phyloP scores from a whole-genome alignment of 2,113 vertebrate species.

The Macroglossus sobrinus region DNA sequence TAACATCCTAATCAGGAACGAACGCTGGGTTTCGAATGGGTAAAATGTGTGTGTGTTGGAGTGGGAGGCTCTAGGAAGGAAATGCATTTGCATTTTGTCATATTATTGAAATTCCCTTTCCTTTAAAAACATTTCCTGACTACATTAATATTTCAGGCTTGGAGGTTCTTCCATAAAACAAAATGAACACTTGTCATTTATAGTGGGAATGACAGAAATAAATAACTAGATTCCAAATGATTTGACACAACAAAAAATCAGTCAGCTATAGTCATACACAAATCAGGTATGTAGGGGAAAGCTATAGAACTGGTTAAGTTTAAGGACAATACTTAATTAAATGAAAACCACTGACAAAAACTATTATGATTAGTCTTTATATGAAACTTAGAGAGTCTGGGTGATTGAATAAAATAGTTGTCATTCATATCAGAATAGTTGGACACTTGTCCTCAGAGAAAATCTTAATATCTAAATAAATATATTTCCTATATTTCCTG shows the following conservation, averaged over 20 bases:
- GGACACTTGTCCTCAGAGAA: not conserved
- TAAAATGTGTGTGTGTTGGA: fast-evolving
- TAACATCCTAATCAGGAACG: not conserved
- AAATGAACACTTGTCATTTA: not conserved
- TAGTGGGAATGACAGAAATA: not conserved
- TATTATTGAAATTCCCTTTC: not conserved
- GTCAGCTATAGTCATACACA: not conserved
- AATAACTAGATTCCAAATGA: not conserved
- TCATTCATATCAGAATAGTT: not conserved
- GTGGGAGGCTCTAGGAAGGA: not conserved
- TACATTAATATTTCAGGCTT: not conserved
- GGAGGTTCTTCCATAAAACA: not conserved
- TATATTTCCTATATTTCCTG: not conserved
- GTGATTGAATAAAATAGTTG: not conserved
- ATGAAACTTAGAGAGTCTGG: not conserved
- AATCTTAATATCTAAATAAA: not conserved
- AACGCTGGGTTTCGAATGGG: not conserved
- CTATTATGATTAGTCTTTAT: not conserved
- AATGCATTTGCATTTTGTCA: not conserved
- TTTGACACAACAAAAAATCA: not conserved
- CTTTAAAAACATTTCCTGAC: not conserved
- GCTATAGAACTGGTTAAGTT: not conserved
- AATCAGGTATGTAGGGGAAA: not conserved
- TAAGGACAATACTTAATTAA: not conserved
- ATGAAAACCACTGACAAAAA: not conserved